These are phyloP conservation scores for Clarias pachynema DNA, from an alignment of 2,797 vertebrate species.

Conservation along the genomic window DNA sequence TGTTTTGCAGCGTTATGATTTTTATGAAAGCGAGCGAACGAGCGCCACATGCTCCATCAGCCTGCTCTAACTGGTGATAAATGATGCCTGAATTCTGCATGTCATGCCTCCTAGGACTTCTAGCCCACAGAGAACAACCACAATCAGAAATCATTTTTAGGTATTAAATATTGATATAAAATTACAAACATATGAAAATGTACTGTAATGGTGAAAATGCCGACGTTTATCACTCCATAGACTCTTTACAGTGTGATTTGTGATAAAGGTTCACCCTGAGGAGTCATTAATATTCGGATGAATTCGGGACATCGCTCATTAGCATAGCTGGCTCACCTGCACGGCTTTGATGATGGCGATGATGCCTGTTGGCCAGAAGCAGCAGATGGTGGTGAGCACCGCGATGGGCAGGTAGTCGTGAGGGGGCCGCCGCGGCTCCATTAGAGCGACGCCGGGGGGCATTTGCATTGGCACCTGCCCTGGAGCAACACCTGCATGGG, in stretches of 20 bases:
- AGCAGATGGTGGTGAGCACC: constrained; percentile 92
- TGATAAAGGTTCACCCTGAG: not conserved
- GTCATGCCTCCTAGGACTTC: not conserved
- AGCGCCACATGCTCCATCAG: not conserved
- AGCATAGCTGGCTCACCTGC: constrained; percentile 75
- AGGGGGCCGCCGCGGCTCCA: constrained; percentile 87
- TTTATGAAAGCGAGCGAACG: not conserved
- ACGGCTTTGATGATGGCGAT: constrained; percentile 94
- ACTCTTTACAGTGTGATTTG: not conserved
- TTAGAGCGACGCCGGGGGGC: constrained; percentile 84
- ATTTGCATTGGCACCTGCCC: constrained; percentile 86
- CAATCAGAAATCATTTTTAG: not conserved
- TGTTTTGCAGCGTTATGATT: not conserved
- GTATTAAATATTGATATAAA: not conserved
- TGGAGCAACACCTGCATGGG: constrained; percentile 73
- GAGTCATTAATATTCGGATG: constrained; percentile 1
- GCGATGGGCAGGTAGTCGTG: constrained; percentile 95
- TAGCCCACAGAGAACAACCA: not conserved
- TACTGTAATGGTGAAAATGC: not conserved
- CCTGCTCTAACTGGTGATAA: not conserved
- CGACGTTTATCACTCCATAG: not conserved
- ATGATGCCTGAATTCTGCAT: not conserved
- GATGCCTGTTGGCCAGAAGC: constrained; percentile 95
- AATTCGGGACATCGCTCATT: constrained; percentile 35
- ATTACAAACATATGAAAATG: not conserved